Conservation (phyloP, 2,888 invertebrate species). For the Amphipoea oculea region DNA sequence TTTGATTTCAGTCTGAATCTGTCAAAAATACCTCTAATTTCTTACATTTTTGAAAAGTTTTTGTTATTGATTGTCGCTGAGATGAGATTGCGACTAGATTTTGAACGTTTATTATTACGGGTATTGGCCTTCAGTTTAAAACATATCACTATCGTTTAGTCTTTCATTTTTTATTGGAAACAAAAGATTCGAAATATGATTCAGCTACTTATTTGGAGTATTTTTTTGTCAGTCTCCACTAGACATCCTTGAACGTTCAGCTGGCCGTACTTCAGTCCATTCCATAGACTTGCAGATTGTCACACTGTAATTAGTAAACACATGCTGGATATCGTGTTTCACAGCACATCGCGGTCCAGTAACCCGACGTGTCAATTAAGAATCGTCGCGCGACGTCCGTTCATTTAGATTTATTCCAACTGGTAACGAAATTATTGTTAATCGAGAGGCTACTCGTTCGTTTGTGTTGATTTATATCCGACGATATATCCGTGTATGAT, state of each 20-base stretch:
- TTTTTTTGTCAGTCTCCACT: slow-evolving; percentile 48
- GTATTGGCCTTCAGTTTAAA: not conserved
- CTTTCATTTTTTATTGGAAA: slow-evolving; percentile 28
- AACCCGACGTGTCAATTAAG: slow-evolving; percentile 85
- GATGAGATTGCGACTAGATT: not conserved
- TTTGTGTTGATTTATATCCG: slow-evolving; percentile 63
- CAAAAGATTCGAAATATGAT: slow-evolving; percentile 25
- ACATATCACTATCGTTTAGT: not conserved
- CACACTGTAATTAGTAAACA: slow-evolving; percentile 79
- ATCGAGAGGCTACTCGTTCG: slow-evolving; percentile 67
- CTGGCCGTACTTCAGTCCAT: slow-evolving; percentile 57
- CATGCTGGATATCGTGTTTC: slow-evolving; percentile 80
- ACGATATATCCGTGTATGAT: slow-evolving; percentile 58
- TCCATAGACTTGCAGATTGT: slow-evolving; percentile 74
- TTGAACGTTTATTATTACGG: not conserved
- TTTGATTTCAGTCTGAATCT: not conserved
- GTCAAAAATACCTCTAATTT: not conserved
- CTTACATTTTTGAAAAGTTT: not conserved
- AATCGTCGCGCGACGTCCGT: slow-evolving; percentile 72
- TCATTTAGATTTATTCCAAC: slow-evolving; percentile 85
- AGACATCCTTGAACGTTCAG: slow-evolving; percentile 66
- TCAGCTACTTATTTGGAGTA: not conserved
- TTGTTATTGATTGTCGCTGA: not conserved
- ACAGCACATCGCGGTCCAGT: slow-evolving; percentile 78
- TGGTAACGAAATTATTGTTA: slow-evolving; percentile 84